Base-by-base conservation (phyloP, 30 jellyfish, hydroid and myxozoan species). In the Calvadosia cruxmelitensis region DNA sequence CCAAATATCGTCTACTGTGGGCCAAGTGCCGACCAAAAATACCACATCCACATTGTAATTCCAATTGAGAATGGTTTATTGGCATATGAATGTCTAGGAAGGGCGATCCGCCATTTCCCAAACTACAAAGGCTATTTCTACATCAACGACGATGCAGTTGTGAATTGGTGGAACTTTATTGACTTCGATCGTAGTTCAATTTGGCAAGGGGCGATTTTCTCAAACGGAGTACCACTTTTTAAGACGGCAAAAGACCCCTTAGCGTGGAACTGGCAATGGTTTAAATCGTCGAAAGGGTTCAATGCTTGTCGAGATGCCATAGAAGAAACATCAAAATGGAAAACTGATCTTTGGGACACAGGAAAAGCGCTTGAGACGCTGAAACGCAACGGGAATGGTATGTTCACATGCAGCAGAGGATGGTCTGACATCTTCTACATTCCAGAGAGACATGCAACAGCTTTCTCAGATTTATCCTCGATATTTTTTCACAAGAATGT, bases 401-500 rank as follows among this genome's bases (percentile, higher is more conserved):
- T 52, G 65, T 34, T 68, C 0, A 69, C 67, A 52, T 85, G 95
- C 76, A 79, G 89, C 73, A 72, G 72, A 67, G 95, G 95, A 16
- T 85, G 95, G 95, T 77, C 95, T 13, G 95, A 85, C 52, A 49
- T 85, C 20, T 85, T 77, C 64, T 85, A 85, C 42, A 73, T 85
- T 53, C 95, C 95, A 66, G 77, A 84, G 27, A 35, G 34, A 1
- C 65, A 76, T 77, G 93, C 93, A 34, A 57, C 68, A 7, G 78
- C 77, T 28, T 85, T 51, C 63, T 81, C 85, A 53, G 74, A 78
- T 30, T 53, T 85, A 24, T 63, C 94, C 48, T 78, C 69, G 34
- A 77, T 85, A 29, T 79, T 79, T 65, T 78, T 31, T 33, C 67
- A 71, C 1, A 78, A 77, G 29, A 73, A 74, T 29, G 86, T 85